Evolutionary conservation across 2,113 vertebrate species (phyloP).

Genomic region (Callorhinus ursinus): DNA sequence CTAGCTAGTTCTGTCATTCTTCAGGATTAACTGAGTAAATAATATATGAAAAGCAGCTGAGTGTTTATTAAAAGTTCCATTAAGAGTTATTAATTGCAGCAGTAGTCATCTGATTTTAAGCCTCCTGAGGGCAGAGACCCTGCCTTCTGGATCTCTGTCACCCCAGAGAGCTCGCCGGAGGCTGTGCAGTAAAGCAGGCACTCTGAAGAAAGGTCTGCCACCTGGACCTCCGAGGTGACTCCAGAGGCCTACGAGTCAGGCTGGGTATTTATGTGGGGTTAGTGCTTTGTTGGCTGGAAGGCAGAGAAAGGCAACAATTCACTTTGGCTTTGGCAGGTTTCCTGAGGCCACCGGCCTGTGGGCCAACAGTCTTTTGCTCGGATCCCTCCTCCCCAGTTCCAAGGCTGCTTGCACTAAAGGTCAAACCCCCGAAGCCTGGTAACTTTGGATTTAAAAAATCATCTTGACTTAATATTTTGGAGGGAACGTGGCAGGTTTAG

Average conservation of each 20-base stretch:
- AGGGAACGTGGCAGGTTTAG: conserved; percentile 65
- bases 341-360: background rate
- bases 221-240: background rate
- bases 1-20: background rate
- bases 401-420: conserved; percentile 37
- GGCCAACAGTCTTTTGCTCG: background rate
- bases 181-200: background rate
- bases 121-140: background rate
- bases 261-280: background rate
- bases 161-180: background rate
- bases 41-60: background rate
- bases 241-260: background rate
- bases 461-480: conserved; percentile 55
- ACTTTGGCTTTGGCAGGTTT: background rate
- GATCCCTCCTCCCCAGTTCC: background rate
- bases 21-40: background rate
- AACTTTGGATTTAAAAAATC: conserved; percentile 55
- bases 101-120: background rate
- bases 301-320: background rate
- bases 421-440: conserved; percentile 53
- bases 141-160: background rate
- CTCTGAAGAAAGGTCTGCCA: background rate
- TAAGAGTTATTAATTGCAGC: background rate
- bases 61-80: accelerated
- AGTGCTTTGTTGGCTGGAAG: background rate